Conservation (phyloP, 2,113 vertebrate genomes). For the Sterna hirundo region DNA sequence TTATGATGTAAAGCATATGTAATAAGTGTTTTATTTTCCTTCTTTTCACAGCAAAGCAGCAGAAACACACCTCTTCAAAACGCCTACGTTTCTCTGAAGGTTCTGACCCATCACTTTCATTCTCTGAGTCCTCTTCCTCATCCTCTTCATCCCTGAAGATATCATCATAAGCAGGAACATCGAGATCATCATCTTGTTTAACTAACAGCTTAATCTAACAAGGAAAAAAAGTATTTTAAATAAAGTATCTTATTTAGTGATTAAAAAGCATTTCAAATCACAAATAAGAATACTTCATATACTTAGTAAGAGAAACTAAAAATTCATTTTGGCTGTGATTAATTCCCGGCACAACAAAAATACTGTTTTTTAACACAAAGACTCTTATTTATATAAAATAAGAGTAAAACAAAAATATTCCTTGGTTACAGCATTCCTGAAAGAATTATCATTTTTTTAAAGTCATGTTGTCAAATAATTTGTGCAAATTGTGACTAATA, state of each 20-base stretch:
- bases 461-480: not conserved
- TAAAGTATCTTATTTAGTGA: not conserved
- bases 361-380: not conserved
- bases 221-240: not conserved
- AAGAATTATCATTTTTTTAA: not conserved
- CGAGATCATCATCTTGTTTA: slow-evolving; percentile 92
- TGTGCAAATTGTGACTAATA: not conserved
- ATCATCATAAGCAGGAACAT: slow-evolving; percentile 91
- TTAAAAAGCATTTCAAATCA: not conserved
- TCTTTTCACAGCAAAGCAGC: not conserved
- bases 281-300: not conserved
- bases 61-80: slow-evolving; percentile 84
- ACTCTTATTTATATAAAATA: not conserved
- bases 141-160: slow-evolving; percentile 92
- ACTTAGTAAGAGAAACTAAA: not conserved
- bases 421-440: not conserved
- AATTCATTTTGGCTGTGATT: not conserved
- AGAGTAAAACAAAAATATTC: not conserved
- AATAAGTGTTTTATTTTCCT: not conserved
- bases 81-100: slow-evolving; percentile 91
- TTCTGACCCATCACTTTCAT: slow-evolving; percentile 85
- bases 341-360: not conserved
- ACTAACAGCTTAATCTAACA: slow-evolving; percentile 91
- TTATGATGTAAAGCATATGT: not conserved
- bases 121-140: slow-evolving; percentile 82